These are phyloP conservation scores for Anolis apletophallus DNA, from an alignment of 2,797 vertebrate species.

Conservation along the genomic window DNA sequence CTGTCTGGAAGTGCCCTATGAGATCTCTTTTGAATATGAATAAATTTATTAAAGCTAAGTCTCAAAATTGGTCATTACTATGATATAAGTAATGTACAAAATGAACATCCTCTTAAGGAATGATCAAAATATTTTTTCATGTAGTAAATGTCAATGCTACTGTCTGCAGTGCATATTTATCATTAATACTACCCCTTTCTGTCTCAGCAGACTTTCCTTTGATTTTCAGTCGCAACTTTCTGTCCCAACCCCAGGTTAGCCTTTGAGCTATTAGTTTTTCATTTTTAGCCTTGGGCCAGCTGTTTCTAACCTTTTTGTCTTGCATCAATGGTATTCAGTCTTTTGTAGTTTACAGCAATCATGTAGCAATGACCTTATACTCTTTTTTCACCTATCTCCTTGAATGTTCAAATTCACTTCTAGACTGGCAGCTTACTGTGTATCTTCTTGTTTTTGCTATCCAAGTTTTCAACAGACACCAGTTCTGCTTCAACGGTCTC, in stretches of 20 bases:
- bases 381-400: slow-evolving; percentile 50
- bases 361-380: slow-evolving; percentile 58
- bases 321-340: slow-evolving; percentile 60
- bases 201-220: slow-evolving; percentile 56
- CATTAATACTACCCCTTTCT: slow-evolving; percentile 48
- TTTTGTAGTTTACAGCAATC: slow-evolving; percentile 67
- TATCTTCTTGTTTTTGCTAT: not conserved
- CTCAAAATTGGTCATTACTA: not conserved
- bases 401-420: slow-evolving; percentile 43
- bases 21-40: no score
- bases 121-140: not conserved
- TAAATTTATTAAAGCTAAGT: not conserved
- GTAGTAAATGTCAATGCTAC: slow-evolving; percentile 12
- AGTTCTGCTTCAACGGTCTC: slow-evolving; percentile 44
- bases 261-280: slow-evolving; percentile 66
- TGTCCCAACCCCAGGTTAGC: slow-evolving; percentile 24
- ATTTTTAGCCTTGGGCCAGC: slow-evolving; percentile 59
- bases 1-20: no score
- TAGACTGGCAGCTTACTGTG: slow-evolving; percentile 24
- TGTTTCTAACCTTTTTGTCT: slow-evolving; percentile 67
- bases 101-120: slow-evolving; percentile 22
- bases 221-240: slow-evolving; percentile 64
- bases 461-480: slow-evolving; percentile 20
- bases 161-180: slow-evolving; percentile 29
- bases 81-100: not conserved